Percentiles rank a stretch among this genome's conserved stretches.
phyloP scores from a whole-genome alignment of 2,797 vertebrate species.

The Lates japonicus region DNA sequence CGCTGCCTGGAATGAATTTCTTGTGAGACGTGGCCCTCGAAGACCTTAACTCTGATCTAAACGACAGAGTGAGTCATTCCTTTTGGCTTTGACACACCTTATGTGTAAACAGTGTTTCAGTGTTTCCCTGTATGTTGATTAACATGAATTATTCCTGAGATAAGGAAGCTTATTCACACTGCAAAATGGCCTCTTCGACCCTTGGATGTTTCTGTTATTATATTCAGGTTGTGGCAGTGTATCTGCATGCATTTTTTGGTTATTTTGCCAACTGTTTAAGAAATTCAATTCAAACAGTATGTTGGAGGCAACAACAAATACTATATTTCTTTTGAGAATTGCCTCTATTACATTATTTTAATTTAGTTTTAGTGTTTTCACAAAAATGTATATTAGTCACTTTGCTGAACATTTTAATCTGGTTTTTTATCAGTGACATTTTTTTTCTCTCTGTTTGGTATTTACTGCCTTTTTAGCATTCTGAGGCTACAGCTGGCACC shows the following conservation, averaged over 20 bases:
- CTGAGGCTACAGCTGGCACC: background rate
- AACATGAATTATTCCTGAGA: constrained; percentile 50
- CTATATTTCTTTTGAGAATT: background rate
- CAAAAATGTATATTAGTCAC: background rate
- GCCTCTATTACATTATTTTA: background rate
- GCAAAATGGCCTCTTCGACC: background rate
- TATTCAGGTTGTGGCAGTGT: background rate
- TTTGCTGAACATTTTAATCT: background rate
- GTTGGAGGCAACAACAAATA: background rate
- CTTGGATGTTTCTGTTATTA: constrained; percentile 18
- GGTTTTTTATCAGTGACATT: too few species aligned
- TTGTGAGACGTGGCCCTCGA: constrained; percentile 22
- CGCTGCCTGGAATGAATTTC: constrained; percentile 24
- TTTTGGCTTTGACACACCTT: constrained; percentile 14
- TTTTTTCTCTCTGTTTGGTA: too few species aligned
- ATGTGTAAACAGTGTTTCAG: constrained; percentile 24
- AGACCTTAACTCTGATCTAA: constrained; percentile 42
- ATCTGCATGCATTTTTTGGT: background rate
- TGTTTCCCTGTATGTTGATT: constrained; percentile 40
- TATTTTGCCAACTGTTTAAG: background rate
- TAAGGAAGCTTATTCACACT: constrained; percentile 4
- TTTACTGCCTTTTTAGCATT: background rate
- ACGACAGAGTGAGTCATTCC: background rate
- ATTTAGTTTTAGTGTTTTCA: background rate
- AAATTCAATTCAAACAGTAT: background rate